Base-by-base conservation (phyloP, 2,797 vertebrate species). In the Hippocampus kuda region DNA sequence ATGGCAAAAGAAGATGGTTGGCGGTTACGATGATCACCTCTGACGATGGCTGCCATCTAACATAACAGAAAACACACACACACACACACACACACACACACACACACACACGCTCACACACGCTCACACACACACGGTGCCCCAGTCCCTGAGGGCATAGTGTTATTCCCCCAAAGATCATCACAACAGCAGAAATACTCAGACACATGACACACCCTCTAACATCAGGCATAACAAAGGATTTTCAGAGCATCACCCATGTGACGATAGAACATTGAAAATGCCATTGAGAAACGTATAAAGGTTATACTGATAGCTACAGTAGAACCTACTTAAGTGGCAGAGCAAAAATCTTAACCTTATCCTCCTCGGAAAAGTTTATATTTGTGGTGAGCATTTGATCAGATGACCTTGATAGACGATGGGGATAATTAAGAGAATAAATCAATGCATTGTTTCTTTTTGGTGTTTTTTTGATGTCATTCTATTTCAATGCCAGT, bases 151-250 rank as follows among this genome's bases (percentile, higher is more conserved):
- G 54, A 70, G 84, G 84, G 76, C 79, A 83, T 71, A 65, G 71
- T 68, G 69, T 79, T 71, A 73, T 74, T 84, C 84, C 82, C 34
- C 81, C 70, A 81, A 65, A 79, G 80, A 86, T 66, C 69, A 5
- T 16, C 63, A 27, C 27, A 41, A 70, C 75, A 38, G 80, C 77
- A 78, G 76, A 83, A 86, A 88, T 81, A 72, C 79, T 74, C 67
- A 80, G 83, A 87, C 83, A 85, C 72, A 85, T 80, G 84, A 80
- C 85, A 88, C 85, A 81, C 85, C 81, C 81, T 78, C 81, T 81
- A 79, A 85, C 76, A 79, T 86, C 83, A 84, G 81, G 68, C 70
- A 73, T 71, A 86, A 88, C 88, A 88, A 87, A 85, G 81, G 82
- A 78, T 77, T 77, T 71, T 51, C 72, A 71, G 61, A 63, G 66